Conservation (phyloP, 2,113 vertebrate genomes). For the Nothobranchius furzeri region DNA sequence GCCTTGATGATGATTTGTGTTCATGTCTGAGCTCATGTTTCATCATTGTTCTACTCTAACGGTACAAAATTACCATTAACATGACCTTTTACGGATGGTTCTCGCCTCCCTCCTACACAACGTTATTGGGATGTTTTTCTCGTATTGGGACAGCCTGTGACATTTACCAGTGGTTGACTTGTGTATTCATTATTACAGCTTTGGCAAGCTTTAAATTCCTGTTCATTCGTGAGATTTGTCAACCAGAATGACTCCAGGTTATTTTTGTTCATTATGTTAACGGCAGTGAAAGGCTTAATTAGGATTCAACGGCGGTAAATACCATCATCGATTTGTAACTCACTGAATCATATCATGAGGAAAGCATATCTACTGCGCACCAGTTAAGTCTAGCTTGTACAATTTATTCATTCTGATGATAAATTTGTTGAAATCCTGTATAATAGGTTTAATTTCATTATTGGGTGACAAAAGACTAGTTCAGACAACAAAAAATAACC, state of each 20-base stretch:
- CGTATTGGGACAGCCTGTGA: constrained; percentile 44
- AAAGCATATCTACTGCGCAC: too few species aligned
- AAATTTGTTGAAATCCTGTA: constrained; percentile 50
- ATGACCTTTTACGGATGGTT: constrained; percentile 1
- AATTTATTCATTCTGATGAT: background rate
- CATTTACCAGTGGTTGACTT: constrained; percentile 49
- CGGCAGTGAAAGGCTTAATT: background rate
- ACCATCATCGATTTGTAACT: too few species aligned
- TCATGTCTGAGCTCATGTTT: constrained; percentile 45
- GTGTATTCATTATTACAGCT: constrained; percentile 43
- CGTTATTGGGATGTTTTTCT: constrained; percentile 35
- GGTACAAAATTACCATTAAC: constrained; percentile 67
- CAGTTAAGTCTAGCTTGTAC: too few species aligned
- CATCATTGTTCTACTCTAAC: constrained; percentile 22
- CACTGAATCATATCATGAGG: too few species aligned
- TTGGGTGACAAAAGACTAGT: constrained; percentile 1
- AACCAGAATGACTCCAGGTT: constrained; percentile 21
- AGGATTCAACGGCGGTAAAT: too few species aligned
- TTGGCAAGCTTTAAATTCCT: background rate
- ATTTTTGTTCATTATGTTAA: constrained; percentile 41
- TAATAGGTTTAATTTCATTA: background rate
- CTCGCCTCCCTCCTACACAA: background rate
- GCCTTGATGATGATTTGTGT: constrained; percentile 33
- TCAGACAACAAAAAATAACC: background rate
- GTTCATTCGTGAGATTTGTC: constrained; percentile 24